phyloP scores from a whole-genome alignment of 2,888 invertebrate species.

The Exephanes ischioxanthus region DNA sequence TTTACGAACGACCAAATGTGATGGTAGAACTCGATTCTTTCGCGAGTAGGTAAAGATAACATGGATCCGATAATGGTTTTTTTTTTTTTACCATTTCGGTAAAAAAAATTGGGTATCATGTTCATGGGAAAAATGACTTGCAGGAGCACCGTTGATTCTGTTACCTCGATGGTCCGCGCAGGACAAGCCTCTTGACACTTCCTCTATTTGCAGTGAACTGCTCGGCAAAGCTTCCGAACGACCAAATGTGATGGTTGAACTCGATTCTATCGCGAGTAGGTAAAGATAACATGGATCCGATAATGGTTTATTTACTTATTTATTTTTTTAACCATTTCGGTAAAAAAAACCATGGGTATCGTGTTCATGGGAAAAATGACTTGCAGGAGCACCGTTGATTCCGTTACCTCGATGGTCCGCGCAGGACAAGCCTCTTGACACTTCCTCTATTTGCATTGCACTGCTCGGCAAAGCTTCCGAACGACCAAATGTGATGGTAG shows the following conservation, averaged over 20 bases:
- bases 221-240: slow-evolving; percentile 9
- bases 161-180: slow-evolving; percentile 9
- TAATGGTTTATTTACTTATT: background rate
- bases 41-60: slow-evolving; percentile 10
- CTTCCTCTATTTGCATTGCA: background rate
- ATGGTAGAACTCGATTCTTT: background rate
- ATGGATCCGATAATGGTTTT: too few species aligned
- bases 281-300: background rate
- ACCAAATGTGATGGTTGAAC: background rate
- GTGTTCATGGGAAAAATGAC: too few species aligned
- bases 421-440: background rate
- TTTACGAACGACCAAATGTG: background rate
- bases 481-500: background rate
- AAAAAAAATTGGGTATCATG: too few species aligned
- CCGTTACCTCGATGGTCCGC: slow-evolving; percentile 9
- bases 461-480: slow-evolving; percentile 19
- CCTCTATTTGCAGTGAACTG: slow-evolving; percentile 8
- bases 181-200: background rate
- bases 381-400: background rate
- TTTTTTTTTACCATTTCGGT: too few species aligned
- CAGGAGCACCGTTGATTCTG: background rate
- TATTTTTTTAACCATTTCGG: too few species aligned
- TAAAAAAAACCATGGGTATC: too few species aligned
- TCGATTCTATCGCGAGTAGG: slow-evolving; percentile 8
- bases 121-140: too few species aligned